Evolutionary conservation across 2,888 invertebrate genomes (phyloP), one percentile per base, ranked within the genome.

Genomic region (Opisthograptis luteolata): DNA sequence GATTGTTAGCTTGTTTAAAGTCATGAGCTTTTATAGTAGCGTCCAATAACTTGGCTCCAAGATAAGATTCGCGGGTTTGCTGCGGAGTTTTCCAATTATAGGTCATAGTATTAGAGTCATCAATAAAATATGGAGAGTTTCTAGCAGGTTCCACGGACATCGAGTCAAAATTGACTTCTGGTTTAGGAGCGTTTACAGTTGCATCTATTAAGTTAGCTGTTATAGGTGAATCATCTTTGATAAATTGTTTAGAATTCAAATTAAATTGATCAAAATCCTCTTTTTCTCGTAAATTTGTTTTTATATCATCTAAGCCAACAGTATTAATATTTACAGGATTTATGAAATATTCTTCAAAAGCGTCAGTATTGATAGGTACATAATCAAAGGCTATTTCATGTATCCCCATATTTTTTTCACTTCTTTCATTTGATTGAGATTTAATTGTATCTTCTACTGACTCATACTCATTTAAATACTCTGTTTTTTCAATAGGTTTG

Each of bases 21-120:
- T 25, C 15, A 13, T 36, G 36, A 14, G 19, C 27, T 13, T 46
- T 40, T n/a, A 34, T 7, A 10, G 46, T 25, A 15, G 27, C 19
- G 1, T 40, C 34, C 13, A 47, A n/a, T 15, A 35, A 9, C 1
- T 47, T 35, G 4, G 34, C 2, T 14, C 37, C 19, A 19, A 25
- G 14, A 19, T 15, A 12, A 9, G 8, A 14, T 9, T 14, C 8
- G 10, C 1, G 2, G n/a, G n/a, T n/a, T n/a, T n/a, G 2, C 12
- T 2, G 5, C 2, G 14, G 15, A n/a, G 14, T n/a, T 14, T 30
- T 8, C 30, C 30, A 14, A 20, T 32, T 2, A 15, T 28, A 24
- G 24, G 8, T 8, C 5, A 13, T 0, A 13, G 20, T 2, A 9
- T 24, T 5, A 2, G 9, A 2, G 12, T 36, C 13, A n/a, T 13